phyloP scores from a whole-genome alignment of 2,113 vertebrate genomes.

The Anoplopoma fimbria region DNA sequence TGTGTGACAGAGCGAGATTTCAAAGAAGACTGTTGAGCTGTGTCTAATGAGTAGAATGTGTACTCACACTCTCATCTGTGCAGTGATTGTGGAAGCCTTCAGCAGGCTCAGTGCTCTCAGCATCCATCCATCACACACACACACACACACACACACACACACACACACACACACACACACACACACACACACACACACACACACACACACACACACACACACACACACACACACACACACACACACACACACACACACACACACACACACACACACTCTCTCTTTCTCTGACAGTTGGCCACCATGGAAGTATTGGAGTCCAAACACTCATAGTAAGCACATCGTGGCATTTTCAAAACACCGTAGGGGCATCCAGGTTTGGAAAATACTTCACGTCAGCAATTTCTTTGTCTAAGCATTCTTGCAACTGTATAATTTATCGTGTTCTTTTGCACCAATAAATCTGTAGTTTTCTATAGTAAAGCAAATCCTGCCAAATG shows the following conservation, averaged over 20 bases:
- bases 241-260: background rate
- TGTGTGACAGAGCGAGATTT: slow-evolving; percentile 63
- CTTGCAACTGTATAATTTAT: background rate
- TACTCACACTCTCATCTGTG: slow-evolving; percentile 51
- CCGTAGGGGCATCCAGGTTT: background rate
- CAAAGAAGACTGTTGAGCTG: slow-evolving; percentile 64
- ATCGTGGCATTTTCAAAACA: background rate
- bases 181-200: slow-evolving; percentile 1
- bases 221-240: slow-evolving; percentile 14
- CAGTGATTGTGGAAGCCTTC: slow-evolving; percentile 21
- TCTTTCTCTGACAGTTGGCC: slow-evolving; percentile 14
- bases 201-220: slow-evolving; percentile 9
- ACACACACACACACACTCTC: background rate
- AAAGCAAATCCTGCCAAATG: background rate
- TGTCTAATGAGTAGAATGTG: slow-evolving; percentile 70
- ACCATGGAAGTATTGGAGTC: background rate
- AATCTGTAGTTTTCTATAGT: background rate
- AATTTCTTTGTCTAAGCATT: background rate
- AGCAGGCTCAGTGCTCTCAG: slow-evolving; percentile 12
- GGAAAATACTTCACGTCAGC: background rate
- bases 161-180: background rate
- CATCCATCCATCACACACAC: slow-evolving; percentile 1
- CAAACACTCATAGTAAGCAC: slow-evolving; percentile 1
- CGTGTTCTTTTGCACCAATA: background rate
- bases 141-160: slow-evolving; percentile 11